Base-by-base conservation (phyloP, 2,888 invertebrate genomes). In the Drosophila koepferae region DNA sequence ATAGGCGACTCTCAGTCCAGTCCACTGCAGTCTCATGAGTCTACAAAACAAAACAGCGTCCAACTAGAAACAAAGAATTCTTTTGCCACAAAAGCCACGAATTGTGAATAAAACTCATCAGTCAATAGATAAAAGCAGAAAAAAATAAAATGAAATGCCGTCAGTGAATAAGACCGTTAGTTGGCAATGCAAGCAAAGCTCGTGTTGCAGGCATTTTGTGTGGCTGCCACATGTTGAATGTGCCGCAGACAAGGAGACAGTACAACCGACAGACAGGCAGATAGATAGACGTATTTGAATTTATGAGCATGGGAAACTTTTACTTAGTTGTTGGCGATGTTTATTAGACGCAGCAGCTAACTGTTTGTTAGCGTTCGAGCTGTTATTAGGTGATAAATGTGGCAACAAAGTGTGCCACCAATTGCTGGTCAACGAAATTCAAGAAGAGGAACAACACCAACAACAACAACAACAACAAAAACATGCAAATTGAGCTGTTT, bases 281-380 rank as follows among this genome's bases (percentile, higher is more conserved):
- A 14, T 18, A 18, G 18, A 8, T 7, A 18, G 40, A 41, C 18
- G 9, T 49, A 31, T n/a, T 36, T 46, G 20, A 49, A 63, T 60
- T 65, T 44, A 63, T 60, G 77, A 54, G 62, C 77, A 58, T 60
- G 68, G 62, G 51, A 53, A 72, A 77, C 72, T 80, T 74, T 65
- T 62, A 69, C 61, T 65, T 48, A 12, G 55, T 43, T 31, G 72
- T 64, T 34, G 63, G 44, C 49, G 28, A 9, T 46, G n/a, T 56
- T 69, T 58, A 51, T 70, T 38, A 41, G 54, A 51, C 48, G 61
- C 38, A 34, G 14, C 61, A n/a, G 38, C 46, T 65, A 70, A 74
- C 74, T 59, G 74, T 70, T 70, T 58, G 59, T 54, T 69, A 46
- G 40, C 73, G 51, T 41, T 34, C 38, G 49, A 40, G 59, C 54